Conservation (phyloP, 35 echinoderm and acorn worm genomes). For the Anneissia japonica region DNA sequence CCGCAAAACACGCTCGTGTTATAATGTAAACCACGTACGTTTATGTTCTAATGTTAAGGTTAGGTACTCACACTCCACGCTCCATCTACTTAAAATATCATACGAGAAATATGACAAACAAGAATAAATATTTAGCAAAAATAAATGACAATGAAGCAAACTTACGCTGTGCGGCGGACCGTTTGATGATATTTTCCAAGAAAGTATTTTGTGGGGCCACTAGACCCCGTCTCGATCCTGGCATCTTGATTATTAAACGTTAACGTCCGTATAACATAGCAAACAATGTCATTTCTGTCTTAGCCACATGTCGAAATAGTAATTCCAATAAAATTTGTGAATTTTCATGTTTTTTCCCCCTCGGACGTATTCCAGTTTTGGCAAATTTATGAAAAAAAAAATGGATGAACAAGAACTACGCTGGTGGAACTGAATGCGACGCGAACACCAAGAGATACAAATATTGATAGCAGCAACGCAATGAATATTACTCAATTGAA, state of each 20-base stretch:
- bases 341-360: neutral
- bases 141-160: no score
- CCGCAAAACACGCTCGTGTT: no score
- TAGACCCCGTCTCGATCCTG: slow-evolving; percentile 65
- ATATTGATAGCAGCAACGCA: no score
- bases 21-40: no score
- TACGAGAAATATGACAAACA: no score
- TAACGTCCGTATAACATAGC: neutral
- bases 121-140: no score
- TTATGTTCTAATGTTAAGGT: no score
- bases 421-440: neutral
- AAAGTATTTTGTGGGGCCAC: slow-evolving; percentile 99
- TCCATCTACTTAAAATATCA: no score
- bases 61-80: no score
- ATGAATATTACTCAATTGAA: no score
- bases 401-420: no score
- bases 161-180: slow-evolving; percentile 96
- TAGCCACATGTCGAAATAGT: neutral
- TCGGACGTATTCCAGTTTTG: neutral
- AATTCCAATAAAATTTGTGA: neutral
- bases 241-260: slow-evolving; percentile 45
- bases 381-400: no score
- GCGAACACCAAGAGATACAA: neutral
- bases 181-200: slow-evolving; percentile 89
- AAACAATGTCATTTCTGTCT: neutral